These are phyloP conservation scores for Larimichthys polyactis DNA, from an alignment of 2,113 vertebrate genomes.

Conservation along the genomic window DNA sequence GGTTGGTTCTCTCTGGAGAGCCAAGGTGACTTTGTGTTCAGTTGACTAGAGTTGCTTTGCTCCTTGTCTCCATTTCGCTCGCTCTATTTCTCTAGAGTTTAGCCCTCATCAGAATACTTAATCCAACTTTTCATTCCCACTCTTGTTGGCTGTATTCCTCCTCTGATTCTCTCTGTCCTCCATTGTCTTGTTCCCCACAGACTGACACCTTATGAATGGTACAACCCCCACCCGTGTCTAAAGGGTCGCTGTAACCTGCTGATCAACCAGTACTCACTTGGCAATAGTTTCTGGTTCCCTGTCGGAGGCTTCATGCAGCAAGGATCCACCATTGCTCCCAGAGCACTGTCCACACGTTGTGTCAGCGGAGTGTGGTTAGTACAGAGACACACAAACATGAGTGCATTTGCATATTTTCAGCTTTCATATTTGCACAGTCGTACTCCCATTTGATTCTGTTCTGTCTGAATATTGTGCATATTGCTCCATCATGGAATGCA, in stretches of 20 bases:
- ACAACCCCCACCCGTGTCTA: constrained; percentile 95
- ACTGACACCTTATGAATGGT: constrained; percentile 97
- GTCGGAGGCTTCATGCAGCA: constrained; percentile 99
- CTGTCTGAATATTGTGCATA: not conserved
- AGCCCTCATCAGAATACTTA: constrained; percentile 46
- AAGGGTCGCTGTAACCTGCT: constrained; percentile 94
- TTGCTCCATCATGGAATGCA: constrained; percentile 1
- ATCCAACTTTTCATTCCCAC: constrained; percentile 13
- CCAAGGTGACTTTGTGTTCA: constrained; percentile 74
- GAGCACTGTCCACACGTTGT: constrained; percentile 95
- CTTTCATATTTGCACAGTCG: not conserved
- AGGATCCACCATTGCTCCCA: constrained; percentile 96
- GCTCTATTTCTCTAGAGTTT: constrained; percentile 49
- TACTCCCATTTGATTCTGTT: not conserved
- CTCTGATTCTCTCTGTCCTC: not conserved
- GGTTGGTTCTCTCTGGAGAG: constrained; percentile 66
- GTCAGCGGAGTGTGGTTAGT: constrained; percentile 98
- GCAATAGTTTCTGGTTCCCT: constrained; percentile 98
- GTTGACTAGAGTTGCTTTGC: constrained; percentile 51
- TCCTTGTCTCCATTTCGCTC: constrained; percentile 25
- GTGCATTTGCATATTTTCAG: constrained; percentile 11
- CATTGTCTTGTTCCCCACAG: constrained; percentile 74
- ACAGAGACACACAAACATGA: not conserved
- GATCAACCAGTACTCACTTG: constrained; percentile 97
- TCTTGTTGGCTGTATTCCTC: not conserved